Evolutionary conservation across 2,888 invertebrate species (phyloP).

Genomic region (Acholoe squamosa): DNA sequence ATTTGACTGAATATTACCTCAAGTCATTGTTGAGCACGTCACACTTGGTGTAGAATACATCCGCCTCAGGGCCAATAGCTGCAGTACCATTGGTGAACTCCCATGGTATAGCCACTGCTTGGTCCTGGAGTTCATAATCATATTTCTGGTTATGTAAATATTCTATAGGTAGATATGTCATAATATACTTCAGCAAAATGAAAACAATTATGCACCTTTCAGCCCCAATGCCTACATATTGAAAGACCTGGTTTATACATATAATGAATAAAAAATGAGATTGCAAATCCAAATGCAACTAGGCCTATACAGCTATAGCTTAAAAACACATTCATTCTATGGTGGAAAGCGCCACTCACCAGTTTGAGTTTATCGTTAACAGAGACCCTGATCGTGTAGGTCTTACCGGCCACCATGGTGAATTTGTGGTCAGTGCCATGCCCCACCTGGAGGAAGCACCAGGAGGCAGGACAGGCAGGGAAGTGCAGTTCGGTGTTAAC

Average conservation of each 20-base stretch:
- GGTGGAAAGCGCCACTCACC: background rate
- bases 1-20: conserved; percentile 69
- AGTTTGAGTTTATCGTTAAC: conserved; percentile 14
- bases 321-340: no score
- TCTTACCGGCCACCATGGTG: background rate
- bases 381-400: conserved; percentile 25
- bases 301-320: background rate
- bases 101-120: conserved; percentile 71
- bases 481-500: conserved; percentile 5
- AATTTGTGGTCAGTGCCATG: background rate
- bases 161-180: no score
- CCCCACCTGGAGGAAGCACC: conserved; percentile 54
- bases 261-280: no score
- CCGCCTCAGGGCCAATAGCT: conserved; percentile 66
- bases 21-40: conserved; percentile 71
- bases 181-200: no score
- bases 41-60: conserved; percentile 69
- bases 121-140: conserved; percentile 69
- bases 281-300: no score
- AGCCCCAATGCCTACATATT: no score
- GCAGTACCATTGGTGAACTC: conserved; percentile 70
- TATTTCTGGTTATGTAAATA: no score
- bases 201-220: no score
- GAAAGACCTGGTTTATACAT: no score
- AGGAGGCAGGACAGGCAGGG: conserved; percentile 40